Conservation (phyloP, 2,888 invertebrate genomes). For the Sturmia bella region DNA sequence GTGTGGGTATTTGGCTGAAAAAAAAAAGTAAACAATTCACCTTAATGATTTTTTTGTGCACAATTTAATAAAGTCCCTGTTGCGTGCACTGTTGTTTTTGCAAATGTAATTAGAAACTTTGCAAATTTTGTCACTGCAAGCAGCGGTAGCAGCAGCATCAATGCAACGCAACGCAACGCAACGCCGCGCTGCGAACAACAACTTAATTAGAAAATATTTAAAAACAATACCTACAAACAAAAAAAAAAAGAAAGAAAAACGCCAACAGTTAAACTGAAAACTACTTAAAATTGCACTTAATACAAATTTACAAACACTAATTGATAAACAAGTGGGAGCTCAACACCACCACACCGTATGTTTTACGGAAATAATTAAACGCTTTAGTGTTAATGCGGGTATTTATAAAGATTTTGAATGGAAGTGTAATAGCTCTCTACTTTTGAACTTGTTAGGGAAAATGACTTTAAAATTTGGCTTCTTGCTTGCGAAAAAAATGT, state of each 20-base stretch:
- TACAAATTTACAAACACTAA: too few species aligned
- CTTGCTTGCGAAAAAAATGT: too few species aligned
- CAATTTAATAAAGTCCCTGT: slow-evolving; percentile 17
- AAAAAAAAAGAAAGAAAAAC: slow-evolving; percentile 1
- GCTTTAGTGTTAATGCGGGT: too few species aligned
- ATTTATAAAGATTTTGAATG: too few species aligned
- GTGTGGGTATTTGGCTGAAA: slow-evolving; percentile 20
- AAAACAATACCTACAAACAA: slow-evolving; percentile 24
- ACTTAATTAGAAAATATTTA: slow-evolving; percentile 13
- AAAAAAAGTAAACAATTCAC: slow-evolving; percentile 41
- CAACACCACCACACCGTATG: too few species aligned
- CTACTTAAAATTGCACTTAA: too few species aligned
- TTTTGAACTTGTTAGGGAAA: too few species aligned
- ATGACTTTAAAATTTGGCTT: too few species aligned
- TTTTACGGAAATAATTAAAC: too few species aligned
- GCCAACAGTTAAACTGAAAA: neutral
- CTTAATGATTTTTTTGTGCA: slow-evolving; percentile 6
- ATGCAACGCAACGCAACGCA: neutral
- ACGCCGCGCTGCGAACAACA: neutral
- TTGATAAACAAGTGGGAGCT: too few species aligned
- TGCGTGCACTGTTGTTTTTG: slow-evolving; percentile 1
- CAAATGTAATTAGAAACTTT: slow-evolving; percentile 56
- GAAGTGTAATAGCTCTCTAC: too few species aligned
- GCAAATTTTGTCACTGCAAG: slow-evolving; percentile 12
- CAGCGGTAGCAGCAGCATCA: neutral